Base-by-base conservation (phyloP, 2,797 vertebrate genomes). In the Poeciliopsis infans region DNA sequence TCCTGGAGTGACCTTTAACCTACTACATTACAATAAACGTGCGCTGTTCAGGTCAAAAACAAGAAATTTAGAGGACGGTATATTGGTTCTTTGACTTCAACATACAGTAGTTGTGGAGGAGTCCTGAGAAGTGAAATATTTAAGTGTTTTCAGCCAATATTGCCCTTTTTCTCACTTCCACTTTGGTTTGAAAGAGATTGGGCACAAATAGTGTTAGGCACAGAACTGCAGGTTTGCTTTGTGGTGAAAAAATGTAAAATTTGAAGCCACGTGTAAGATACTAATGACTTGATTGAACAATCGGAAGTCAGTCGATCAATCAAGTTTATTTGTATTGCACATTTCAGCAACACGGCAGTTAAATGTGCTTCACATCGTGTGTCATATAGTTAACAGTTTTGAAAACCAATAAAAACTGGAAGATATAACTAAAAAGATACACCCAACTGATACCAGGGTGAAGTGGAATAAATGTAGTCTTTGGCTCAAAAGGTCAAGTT, bases 401-500 rank as follows among this genome's bases (percentile, higher is more conserved):
- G 47, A 20, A 49, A 49, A 16, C 6, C 47, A 49, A 49, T 49
- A 6, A 49, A 31, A 61, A 61, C 7, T 16, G 13, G 13, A 16
- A 33, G 1, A 7, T 7, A 33, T 31, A 16, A 61, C 33, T 61
- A 33, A 57, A 80, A 86, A 83, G 79, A 79, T 80, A 72, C 36
- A 31, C 3, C 7, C 76, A 33, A 39, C 80, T 72, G 68, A 81
- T 36, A 36, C 6, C 7, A 76, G 68, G 33, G 77, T 72, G 74
- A 84, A 88, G 78, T 2, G 31, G 77, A 83, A 90, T 80, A 78
- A 85, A 86, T 82, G 71, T 6, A 53, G 18, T 64, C 81, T 82
- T 78, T 72, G 76, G n/a, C 13, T 1, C 78, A 72, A 85, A 89
- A 83, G 81, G 82, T 68, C 61, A 68, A 10, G 0, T 79, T 84